Evolutionary conservation across 2,113 vertebrate species (phyloP).

Genomic region (Procapra przewalskii): DNA sequence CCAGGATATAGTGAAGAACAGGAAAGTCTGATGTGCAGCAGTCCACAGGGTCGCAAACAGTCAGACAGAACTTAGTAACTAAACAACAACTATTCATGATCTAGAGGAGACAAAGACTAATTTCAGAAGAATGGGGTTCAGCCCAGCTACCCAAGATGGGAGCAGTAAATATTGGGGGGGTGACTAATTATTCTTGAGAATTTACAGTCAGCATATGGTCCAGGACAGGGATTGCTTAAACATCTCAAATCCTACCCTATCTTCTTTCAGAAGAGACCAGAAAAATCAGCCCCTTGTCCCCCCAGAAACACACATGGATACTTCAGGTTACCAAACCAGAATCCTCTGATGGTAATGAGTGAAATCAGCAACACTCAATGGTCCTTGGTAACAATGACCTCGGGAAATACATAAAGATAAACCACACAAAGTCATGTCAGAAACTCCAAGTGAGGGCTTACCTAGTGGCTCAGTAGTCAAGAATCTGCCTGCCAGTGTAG

Average conservation of each 20-base stretch:
- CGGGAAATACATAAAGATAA: background rate
- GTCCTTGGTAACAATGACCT: background rate
- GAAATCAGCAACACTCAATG: background rate
- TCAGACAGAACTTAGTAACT: background rate
- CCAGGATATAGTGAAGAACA: background rate
- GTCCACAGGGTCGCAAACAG: background rate
- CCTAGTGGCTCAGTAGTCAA: background rate
- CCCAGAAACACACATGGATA: background rate
- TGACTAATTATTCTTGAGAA: constrained; percentile 3
- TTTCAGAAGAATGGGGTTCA: constrained; percentile 16
- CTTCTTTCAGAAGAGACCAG: background rate
- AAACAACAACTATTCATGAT: background rate
- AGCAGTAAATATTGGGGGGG: background rate
- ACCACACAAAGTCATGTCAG: background rate
- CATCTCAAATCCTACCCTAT: background rate
- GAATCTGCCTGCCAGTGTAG: background rate
- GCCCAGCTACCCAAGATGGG: background rate
- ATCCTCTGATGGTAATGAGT: background rate
- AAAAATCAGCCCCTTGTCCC: background rate
- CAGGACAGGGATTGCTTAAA: background rate
- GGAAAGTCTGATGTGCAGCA: background rate
- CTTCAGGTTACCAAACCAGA: background rate
- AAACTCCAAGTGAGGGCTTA: background rate
- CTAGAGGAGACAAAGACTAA: background rate
- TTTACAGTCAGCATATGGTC: background rate